Percentiles rank a stretch among this genome's conserved stretches.
Evolutionary conservation across 2,797 vertebrate genomes (phyloP).

Genomic region (Pseudochirops cupreus): DNA sequence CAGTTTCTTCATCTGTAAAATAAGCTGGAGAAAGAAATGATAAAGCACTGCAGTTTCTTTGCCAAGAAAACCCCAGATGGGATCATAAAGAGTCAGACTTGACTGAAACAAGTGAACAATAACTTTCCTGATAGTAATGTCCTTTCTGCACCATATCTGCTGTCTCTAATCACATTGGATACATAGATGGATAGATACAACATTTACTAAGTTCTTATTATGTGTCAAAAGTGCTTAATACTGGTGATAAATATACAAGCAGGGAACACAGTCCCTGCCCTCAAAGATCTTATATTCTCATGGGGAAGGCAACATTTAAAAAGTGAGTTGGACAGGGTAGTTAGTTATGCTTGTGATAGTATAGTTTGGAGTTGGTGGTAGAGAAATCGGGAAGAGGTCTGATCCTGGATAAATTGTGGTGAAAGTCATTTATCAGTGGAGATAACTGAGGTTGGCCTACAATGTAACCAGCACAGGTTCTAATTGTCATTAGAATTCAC

Average conservation of each 20-base stretch:
- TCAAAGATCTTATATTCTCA: background rate
- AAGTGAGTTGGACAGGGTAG: background rate
- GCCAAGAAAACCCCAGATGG: background rate
- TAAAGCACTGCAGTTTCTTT: background rate
- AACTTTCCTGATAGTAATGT: background rate
- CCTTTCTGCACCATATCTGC: background rate
- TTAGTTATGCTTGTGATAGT: background rate
- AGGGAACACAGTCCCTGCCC: background rate
- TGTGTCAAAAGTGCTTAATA: background rate
- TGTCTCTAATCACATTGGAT: background rate
- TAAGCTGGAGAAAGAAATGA: background rate
- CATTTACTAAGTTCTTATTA: background rate
- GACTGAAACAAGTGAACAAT: background rate
- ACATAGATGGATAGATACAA: background rate
- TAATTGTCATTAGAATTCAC: slow-evolving; percentile 74
- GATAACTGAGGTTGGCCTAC: background rate
- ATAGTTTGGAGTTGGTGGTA: background rate
- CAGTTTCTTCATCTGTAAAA: background rate
- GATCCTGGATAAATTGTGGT: background rate
- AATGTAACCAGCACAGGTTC: slow-evolving; percentile 44
- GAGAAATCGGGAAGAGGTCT: background rate
- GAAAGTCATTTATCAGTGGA: background rate
- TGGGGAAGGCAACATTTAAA: background rate
- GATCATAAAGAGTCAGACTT: background rate
- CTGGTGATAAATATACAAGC: background rate